Conservation (phyloP, 2,797 vertebrate genomes). For the Hemibagrus guttatus region DNA sequence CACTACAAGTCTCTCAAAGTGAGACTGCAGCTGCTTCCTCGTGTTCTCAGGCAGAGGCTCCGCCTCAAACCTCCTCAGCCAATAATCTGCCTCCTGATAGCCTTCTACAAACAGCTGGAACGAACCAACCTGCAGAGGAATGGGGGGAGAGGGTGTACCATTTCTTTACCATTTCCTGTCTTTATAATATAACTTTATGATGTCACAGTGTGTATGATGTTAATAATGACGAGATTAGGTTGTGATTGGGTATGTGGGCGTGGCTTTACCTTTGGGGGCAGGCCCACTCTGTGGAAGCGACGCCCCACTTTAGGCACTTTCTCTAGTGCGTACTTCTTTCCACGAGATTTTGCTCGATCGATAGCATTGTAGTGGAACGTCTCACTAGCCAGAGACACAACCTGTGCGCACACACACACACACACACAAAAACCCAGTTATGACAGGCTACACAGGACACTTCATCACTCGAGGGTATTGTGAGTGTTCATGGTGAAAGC, state of each 20-base stretch:
- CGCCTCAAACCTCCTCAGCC: slow-evolving; percentile 95
- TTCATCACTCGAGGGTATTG: background rate
- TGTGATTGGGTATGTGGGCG: background rate
- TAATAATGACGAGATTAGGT: background rate
- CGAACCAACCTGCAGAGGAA: slow-evolving; percentile 84
- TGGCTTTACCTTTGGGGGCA: slow-evolving; percentile 91
- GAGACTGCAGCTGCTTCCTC: slow-evolving; percentile 93
- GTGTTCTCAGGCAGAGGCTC: slow-evolving; percentile 95
- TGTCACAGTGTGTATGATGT: background rate
- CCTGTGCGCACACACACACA: slow-evolving; percentile 66
- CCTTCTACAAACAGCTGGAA: slow-evolving; percentile 97
- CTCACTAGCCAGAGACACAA: slow-evolving; percentile 92
- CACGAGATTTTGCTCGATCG: slow-evolving; percentile 93
- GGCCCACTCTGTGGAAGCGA: slow-evolving; percentile 93
- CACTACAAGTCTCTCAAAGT: slow-evolving; percentile 94
- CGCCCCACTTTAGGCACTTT: slow-evolving; percentile 96
- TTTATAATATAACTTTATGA: background rate
- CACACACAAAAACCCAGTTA: background rate
- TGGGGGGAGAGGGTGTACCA: background rate
- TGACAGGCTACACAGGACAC: background rate
- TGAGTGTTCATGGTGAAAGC: background rate
- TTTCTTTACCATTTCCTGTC: background rate
- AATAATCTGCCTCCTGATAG: slow-evolving; percentile 93
- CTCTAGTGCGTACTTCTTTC: slow-evolving; percentile 95
- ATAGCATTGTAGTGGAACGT: slow-evolving; percentile 96